Conservation (phyloP, 2,888 invertebrate genomes). For the Acronicta aceris region DNA sequence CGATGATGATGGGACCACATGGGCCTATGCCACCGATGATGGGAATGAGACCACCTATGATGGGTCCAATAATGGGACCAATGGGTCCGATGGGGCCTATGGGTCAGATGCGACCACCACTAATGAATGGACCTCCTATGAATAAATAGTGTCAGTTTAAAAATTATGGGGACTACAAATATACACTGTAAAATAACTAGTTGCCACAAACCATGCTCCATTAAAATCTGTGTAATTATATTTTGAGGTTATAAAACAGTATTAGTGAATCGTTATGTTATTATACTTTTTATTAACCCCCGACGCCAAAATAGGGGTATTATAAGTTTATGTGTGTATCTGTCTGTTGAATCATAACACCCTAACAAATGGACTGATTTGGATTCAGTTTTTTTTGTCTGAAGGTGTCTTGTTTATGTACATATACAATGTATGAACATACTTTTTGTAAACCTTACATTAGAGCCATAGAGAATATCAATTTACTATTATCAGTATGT, state of each 20-base stretch:
- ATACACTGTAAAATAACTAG: conserved; percentile 16
- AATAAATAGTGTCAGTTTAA: conserved; percentile 76
- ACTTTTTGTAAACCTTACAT: too few relatives aligned
- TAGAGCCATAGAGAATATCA: too few relatives aligned
- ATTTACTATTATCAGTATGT: too few relatives aligned
- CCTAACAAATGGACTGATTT: too few relatives aligned
- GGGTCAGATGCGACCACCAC: conserved; percentile 93
- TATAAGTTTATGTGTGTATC: too few relatives aligned
- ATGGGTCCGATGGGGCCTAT: conserved; percentile 91
- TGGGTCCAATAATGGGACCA: conserved; percentile 90
- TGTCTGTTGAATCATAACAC: too few relatives aligned
- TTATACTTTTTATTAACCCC: too few relatives aligned
- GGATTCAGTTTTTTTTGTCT: too few relatives aligned
- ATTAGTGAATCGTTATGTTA: neutral
- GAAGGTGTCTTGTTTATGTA: too few relatives aligned
- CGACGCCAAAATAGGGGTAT: too few relatives aligned
- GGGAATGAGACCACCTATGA: conserved; percentile 91
- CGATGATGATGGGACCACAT: conserved; percentile 95
- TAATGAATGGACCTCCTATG: conserved; percentile 92
- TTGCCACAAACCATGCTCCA: conserved; percentile 32
- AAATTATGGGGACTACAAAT: conserved; percentile 31
- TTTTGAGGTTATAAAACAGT: conserved; percentile 49
- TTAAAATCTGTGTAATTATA: conserved; percentile 8
- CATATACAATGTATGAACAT: too few relatives aligned
- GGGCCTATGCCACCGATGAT: conserved; percentile 94